Evolutionary conservation across 2,797 vertebrate species (phyloP), one percentile per base, ranked within the genome.

Genomic region (Tragopan temminckii): DNA sequence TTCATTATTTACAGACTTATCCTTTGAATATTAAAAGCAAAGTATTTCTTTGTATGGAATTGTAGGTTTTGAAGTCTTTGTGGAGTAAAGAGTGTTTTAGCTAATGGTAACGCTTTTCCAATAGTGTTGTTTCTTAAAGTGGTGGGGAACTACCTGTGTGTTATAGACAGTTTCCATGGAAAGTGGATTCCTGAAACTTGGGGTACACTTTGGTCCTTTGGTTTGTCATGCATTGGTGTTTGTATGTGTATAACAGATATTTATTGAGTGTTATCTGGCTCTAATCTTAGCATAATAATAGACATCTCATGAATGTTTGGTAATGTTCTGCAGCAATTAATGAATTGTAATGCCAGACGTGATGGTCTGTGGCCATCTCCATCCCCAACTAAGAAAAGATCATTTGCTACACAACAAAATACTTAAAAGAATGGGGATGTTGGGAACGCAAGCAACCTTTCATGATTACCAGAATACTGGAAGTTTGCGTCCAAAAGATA

Each of bases 131-230:
- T 94, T 68, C 21, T 72, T 72, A 53, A 72, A 66, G 43, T 43
- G 21, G 31, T 62, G 10, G 8, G 14, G 16, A 77, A 3, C 40
- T 58, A 1, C 15, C n/a, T 20, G 1, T 1, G 0, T 48, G 12
- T 35, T 78, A 8, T 4, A 13, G 36, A 18, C 6, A 31, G 3
- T 80, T 57, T 78, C 43, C 1, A 0, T 3, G 35, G n/a, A 18
- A 80, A 36, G 50, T 38, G 14, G 55, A 2, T 71, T 75, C 25
- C 42, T 48, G 64, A 53, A 88, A 61, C 20, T 57, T 70, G 23
- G 14, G 19, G 17, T 69, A 1, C 4, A 15, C 19, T 2, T 1
- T 43, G 14, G 14, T 62, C 24, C 6, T 76, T 79, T 36, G 17
- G 2, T 33, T 45, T 64, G 35, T 67, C 31, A 8, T 11, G 9